Evolutionary conservation across 2,888 invertebrate species (phyloP), one percentile per base, ranked within the genome.

Genomic region (Beris morrisii): DNA sequence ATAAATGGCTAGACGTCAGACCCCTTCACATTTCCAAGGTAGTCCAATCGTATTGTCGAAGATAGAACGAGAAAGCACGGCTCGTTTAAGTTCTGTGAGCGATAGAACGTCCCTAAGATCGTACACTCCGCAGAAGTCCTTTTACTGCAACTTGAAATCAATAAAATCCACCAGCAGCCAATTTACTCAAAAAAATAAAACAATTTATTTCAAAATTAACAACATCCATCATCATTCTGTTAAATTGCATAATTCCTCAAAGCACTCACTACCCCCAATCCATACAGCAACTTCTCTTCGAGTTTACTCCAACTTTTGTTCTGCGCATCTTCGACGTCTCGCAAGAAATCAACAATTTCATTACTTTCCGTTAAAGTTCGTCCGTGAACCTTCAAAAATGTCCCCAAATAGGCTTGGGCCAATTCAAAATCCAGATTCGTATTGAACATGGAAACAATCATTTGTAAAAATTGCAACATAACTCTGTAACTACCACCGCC

Each of bases 341-440:
- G 79, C 57, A 93, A 75, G 64, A 81, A 82, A 31, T 82, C 78
- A 28, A 84, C 80, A 54, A 92, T 79, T 48, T 82, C 82, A 45
- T 83, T 79, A 46, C 83, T 83, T 58, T 84, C 80, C 0, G 86
- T 83, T 61, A 92, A 83, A 5, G 82, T 75, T 68, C 84, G 83
- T 0, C 89, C 88, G 75, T 93, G 91, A 46, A 87, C 85, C 80
- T 95, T 95, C 43, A 98, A 80, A 79, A 95, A 96, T 53, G 95
- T 83, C 54, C 89, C 89, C 68, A 97, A 84, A 81, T 96, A 97
- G 0, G 96, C 89, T 77, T 97, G 93, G 0, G 90, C 88, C 65
- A 97, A 81, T 82, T 98, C 97, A 80, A 95, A 97, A 81, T 96
- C 87, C 69, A 79, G 85, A 74, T 92, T 92, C 3, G 87, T 88